Conservation (phyloP, 2,797 vertebrate species). For the Myiotriccus ornatus region DNA sequence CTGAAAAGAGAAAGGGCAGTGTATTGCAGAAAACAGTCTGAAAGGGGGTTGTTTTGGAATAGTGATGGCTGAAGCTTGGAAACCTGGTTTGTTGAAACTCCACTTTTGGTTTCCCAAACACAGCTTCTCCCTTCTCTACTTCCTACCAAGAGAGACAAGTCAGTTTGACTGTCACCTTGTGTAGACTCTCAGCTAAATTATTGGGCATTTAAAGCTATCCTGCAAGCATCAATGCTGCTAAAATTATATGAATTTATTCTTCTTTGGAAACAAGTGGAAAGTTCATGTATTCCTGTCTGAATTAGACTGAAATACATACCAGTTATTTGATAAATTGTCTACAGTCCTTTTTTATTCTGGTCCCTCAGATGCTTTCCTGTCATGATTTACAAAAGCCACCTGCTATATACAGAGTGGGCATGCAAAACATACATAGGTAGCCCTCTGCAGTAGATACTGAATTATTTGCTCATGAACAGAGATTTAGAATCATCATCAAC, state of each 20-base stretch:
- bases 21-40: background rate
- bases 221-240: background rate
- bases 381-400: background rate
- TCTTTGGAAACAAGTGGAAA: slow-evolving; percentile 5
- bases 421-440: background rate
- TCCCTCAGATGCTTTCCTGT: background rate
- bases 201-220: background rate
- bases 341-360: background rate
- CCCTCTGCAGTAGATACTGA: background rate
- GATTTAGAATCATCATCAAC: background rate
- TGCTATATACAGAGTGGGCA: background rate
- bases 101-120: background rate
- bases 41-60: background rate
- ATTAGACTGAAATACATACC: background rate
- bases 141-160: background rate
- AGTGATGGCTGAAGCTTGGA: background rate
- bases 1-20: background rate
- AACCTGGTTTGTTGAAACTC: background rate
- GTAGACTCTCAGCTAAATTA: background rate
- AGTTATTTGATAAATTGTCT: background rate
- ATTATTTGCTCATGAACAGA: background rate
- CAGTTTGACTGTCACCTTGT: background rate
- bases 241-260: background rate
- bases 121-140: fast-evolving
- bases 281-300: background rate